Percentiles rank a stretch among this genome's conserved stretches.
phyloP scores from a whole-genome alignment of 2,797 vertebrate genomes.

The Zenarchopterus dispar region DNA sequence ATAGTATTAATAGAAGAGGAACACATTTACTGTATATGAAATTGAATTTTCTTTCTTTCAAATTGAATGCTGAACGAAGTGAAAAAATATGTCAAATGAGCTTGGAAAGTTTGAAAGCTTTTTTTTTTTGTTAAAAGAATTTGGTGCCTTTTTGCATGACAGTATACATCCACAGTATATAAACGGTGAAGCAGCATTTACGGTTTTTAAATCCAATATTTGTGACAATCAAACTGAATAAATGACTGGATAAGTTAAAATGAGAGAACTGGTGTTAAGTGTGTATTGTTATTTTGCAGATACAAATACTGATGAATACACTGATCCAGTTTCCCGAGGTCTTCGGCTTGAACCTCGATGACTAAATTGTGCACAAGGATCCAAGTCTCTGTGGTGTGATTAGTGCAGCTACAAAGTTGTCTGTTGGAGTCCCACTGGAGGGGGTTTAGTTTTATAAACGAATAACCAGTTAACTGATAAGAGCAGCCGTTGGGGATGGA shows the following conservation, averaged over 20 bases:
- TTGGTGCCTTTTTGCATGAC: constrained; percentile 67
- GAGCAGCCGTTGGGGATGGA: no score
- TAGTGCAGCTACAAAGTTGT: no score
- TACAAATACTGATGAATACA: no score
- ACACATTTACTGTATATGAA: constrained; percentile 7
- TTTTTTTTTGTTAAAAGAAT: constrained; percentile 12
- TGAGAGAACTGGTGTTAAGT: no score
- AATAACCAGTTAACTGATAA: no score
- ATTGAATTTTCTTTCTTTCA: constrained; percentile 2
- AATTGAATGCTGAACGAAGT: constrained; percentile 44
- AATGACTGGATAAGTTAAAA: constrained; percentile 37
- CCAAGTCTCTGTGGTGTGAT: no score
- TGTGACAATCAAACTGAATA: constrained; percentile 72
- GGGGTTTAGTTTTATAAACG: no score
- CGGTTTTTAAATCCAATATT: constrained; percentile 47
- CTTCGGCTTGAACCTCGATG: no score
- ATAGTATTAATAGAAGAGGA: constrained; percentile 22
- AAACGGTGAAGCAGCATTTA: constrained; percentile 37
- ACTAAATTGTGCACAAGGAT: no score
- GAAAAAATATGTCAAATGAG: constrained; percentile 29
- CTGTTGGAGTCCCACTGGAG: no score
- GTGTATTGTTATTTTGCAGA: no score
- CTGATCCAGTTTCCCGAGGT: no score
- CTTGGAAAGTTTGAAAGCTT: constrained; percentile 5
- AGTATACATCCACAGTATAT: constrained; percentile 33